Conservation (phyloP, 2,888 invertebrate genomes). For the Rotaria sp. region DNA sequence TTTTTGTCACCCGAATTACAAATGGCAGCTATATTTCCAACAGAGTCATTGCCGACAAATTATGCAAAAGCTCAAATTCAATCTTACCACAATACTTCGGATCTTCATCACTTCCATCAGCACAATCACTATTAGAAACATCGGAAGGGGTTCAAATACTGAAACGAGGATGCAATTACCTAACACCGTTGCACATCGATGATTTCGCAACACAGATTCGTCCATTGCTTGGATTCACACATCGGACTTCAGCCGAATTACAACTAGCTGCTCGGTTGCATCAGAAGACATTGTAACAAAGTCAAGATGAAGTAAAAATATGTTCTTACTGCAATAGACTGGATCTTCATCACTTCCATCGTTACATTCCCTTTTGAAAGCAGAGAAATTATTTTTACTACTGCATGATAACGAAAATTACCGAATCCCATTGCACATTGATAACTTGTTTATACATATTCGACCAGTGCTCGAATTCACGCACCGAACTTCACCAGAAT, state of each 20-base stretch:
- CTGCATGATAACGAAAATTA: no score
- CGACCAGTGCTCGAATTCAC: no score
- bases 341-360: not conserved
- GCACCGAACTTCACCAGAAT: no score
- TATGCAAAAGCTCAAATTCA: not conserved
- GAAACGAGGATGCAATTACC: not conserved
- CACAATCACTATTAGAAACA: not conserved
- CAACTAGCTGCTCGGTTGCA: not conserved
- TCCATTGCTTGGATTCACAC: not conserved
- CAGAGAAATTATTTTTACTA: no score
- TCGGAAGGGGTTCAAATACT: not conserved
- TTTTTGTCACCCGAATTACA: no score
- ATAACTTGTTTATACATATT: no score
- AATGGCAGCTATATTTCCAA: no score
- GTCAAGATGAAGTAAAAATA: not conserved
- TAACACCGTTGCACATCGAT: not conserved
- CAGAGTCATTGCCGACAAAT: no score
- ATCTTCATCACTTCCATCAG: not conserved
- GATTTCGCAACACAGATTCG: not conserved
- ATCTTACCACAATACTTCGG: not conserved
- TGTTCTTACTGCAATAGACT: not conserved
- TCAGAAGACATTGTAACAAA: not conserved
- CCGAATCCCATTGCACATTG: no score
- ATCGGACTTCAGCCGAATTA: not conserved
- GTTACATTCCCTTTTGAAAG: not conserved